phyloP scores from a whole-genome alignment of 2,113 vertebrate genomes.

The Hypomesus transpacificus region DNA sequence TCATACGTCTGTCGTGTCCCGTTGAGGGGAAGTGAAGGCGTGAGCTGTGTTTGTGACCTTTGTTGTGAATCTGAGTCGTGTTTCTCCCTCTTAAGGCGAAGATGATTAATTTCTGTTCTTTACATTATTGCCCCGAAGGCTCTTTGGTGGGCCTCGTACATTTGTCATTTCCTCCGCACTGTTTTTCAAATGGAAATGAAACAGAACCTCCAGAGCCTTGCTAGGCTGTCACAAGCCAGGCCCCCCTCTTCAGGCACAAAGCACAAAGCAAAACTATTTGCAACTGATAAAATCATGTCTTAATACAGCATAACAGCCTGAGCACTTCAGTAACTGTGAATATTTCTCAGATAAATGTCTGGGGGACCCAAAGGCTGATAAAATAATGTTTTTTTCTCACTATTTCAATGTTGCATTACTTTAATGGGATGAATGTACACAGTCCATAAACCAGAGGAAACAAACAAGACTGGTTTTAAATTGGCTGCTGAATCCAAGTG shows the following conservation, averaged over 20 bases:
- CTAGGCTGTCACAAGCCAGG: constrained; percentile 42
- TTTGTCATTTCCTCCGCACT: constrained; percentile 66
- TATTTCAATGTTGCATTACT: no score
- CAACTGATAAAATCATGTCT: constrained; percentile 56
- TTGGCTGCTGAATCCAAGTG: no score
- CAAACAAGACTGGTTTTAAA: no score
- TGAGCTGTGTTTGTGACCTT: constrained; percentile 58
- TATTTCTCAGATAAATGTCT: not conserved
- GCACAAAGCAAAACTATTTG: constrained; percentile 37
- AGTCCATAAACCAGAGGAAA: no score
- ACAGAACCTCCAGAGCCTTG: constrained; percentile 58
- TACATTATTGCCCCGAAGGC: constrained; percentile 67
- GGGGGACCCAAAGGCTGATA: constrained; percentile 37
- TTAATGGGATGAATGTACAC: no score
- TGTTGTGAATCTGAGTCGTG: constrained; percentile 57
- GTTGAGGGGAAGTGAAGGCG: constrained; percentile 55
- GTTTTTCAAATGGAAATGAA: constrained; percentile 67
- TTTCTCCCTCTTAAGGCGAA: constrained; percentile 54
- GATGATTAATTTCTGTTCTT: constrained; percentile 72
- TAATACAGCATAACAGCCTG: constrained; percentile 42
- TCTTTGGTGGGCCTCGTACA: constrained; percentile 53
- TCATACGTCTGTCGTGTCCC: constrained; percentile 61
- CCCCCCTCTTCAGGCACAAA: not conserved
- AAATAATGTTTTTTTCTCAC: constrained; percentile 37
- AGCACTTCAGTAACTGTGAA: constrained; percentile 20